Evolutionary conservation across 1,140 invertebrate species (phyloP).

Genomic region (Myzus persicae): DNA sequence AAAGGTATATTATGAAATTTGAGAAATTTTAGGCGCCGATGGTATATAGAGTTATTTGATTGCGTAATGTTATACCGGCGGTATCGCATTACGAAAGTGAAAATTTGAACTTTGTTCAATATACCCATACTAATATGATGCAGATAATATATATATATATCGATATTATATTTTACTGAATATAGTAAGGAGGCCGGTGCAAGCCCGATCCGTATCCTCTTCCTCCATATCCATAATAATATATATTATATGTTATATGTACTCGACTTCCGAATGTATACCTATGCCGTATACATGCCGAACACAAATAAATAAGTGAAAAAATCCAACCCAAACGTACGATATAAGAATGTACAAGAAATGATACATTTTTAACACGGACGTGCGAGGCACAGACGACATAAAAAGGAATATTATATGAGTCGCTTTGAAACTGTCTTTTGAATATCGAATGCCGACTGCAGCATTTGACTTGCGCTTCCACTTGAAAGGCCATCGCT

Average conservation of each 20-base stretch:
- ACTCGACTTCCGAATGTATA: too few species aligned
- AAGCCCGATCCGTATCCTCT: background rate
- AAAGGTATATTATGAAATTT: background rate
- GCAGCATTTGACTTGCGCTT: background rate
- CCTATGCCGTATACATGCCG: too few species aligned
- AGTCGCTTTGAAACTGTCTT: background rate
- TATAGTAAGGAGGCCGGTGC: too few species aligned
- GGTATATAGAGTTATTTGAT: background rate
- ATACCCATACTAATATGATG: too few species aligned
- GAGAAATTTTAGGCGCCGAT: background rate
- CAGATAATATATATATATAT: too few species aligned
- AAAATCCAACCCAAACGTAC: too few species aligned
- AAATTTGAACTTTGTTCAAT: background rate
- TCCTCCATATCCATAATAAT: background rate
- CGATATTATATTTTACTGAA: too few species aligned
- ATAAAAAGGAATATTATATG: slow-evolving; percentile 15
- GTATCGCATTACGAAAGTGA: background rate
- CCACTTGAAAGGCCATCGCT: background rate
- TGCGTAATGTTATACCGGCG: background rate
- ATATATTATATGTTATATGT: background rate
- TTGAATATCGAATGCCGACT: background rate
- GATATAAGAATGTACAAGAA: too few species aligned
- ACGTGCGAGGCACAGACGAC: background rate
- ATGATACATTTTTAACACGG: too few species aligned
- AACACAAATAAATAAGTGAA: too few species aligned